Evolutionary conservation across 37 sponge, comb jelly and placozoan genomes (phyloP), one percentile per base, ranked within the genome.

Genomic region (Ephydatia muelleri): DNA sequence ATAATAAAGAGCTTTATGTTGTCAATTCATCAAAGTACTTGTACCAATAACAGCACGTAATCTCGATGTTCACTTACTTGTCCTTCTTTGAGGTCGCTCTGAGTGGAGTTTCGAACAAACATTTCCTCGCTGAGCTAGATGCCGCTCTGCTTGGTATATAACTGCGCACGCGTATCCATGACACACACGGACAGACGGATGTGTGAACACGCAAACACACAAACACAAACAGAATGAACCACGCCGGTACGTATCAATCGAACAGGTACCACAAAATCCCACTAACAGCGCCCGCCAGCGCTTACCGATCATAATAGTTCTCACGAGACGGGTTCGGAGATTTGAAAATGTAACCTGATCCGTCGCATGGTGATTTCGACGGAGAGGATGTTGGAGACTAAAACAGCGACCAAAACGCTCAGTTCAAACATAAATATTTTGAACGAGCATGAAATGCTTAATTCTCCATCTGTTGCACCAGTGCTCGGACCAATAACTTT

Each of bases 131-230:
- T 31, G 81, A 43, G 28, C 84, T 68, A 0, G 76, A 48, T 35
- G 92, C 84, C 16, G n/a, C 22, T 84, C 92, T 74, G 78, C 84
- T 89, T 27, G 93, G 93, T 74, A 93, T 93, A 76, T 74, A 93
- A 38, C 93, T 91, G 66, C 32, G 34, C 23, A 74, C 35, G 76
- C 26, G 76, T 19, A 38, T 16, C 26, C 76, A 19, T 2, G 28
- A 73, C 3, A 73, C 75, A 73, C n/a, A n/a, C n/a, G n/a, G 5
- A 32, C 38, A 40, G 47, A 49, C 29, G n/a, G n/a, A n/a, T n/a
- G n/a, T n/a, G n/a, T n/a, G n/a, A n/a, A 78, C 57, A 75, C 5
- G 16, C 1, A 71, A 0, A 71, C 12, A 28, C 29, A 13, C 30
- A 28, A 5, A 5, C 37, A 22, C 33, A 36, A 68, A 29, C 5